Evolutionary conservation across 2,797 vertebrate species (phyloP), one percentile per base, ranked within the genome.

Genomic region (Ambastaia sidthimunki): DNA sequence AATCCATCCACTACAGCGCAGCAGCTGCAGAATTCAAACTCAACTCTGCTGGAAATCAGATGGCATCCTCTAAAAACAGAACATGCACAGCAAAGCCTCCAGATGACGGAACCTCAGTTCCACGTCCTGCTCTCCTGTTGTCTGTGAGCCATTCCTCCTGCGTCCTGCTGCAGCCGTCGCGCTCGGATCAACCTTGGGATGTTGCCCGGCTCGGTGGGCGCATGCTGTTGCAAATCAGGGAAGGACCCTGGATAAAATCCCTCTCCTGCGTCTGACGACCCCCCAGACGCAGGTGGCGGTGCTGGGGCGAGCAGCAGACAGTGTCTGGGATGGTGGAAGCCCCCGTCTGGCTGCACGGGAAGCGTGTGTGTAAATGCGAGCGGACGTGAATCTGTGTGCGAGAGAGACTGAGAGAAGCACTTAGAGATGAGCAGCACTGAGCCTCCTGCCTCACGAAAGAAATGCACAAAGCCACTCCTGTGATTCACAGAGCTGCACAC

Each of bases 401-500:
- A 41, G 73, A 57, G 67, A 63, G 59, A 84, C 71, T 59, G 73
- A n/a, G 37, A 76, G 72, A 72, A 85, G 82, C 78, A 63, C 74
- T 73, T 79, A 12, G 72, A 81, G 77, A 80, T 78, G 78, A 70
- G 79, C 77, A 75, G 79, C 76, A 23, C 80, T 74, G 62, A 65
- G 69, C 60, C 71, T 57, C 71, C 81, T 74, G 83, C 28, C 34
- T 88, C 89, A 90, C 80, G 85, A 81, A 89, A 83, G 80, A 78
- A 87, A 88, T 3, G 82, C 76, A 86, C 90, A 88, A 84, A 59
- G 41, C 67, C 81, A 83, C 66, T 60, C 84, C 80, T 82, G 86
- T 87, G 44, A 12, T 85, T 89, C 88, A 75, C 60, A 85, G 85
- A 88, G 89, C 87, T 84, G 83, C 77, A 90, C 89, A 90, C 80